Evolutionary conservation across 2,113 vertebrate genomes (phyloP).

Genomic region (Eidolon helvum): DNA sequence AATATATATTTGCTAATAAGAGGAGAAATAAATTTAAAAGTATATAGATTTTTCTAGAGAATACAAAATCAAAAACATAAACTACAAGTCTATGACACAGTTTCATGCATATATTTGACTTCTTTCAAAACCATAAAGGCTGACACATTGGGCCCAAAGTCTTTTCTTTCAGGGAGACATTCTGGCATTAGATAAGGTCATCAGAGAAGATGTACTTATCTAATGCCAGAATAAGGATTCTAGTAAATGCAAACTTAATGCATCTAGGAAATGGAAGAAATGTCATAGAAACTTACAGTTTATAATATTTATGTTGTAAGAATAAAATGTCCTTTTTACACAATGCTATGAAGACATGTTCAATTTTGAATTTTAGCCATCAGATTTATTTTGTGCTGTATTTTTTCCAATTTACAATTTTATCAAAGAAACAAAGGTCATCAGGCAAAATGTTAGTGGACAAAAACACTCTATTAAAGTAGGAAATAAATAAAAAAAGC

Average conservation of each 20-base stretch:
- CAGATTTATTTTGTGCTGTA: neutral
- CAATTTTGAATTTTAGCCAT: neutral
- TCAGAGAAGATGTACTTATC: too few relatives aligned
- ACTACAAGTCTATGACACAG: neutral
- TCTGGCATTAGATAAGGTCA: neutral
- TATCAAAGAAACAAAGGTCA: neutral
- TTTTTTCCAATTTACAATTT: constrained; percentile 10
- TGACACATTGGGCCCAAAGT: neutral
- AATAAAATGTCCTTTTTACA: neutral
- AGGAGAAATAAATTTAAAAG: neutral
- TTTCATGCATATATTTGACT: neutral
- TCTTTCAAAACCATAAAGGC: neutral
- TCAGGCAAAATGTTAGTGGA: neutral
- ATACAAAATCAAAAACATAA: neutral
- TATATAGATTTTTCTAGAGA: neutral
- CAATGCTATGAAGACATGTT: neutral
- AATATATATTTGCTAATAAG: neutral
- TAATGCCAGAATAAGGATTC: neutral
- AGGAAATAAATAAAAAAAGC: neutral
- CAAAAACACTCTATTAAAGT: neutral
- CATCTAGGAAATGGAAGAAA: neutral
- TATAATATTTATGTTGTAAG: neutral
- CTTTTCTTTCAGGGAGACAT: neutral
- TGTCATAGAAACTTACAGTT: neutral
- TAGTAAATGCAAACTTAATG: neutral